Evolutionary conservation across 2,888 invertebrate genomes (phyloP).

Genomic region (Augochlorella aurata): DNA sequence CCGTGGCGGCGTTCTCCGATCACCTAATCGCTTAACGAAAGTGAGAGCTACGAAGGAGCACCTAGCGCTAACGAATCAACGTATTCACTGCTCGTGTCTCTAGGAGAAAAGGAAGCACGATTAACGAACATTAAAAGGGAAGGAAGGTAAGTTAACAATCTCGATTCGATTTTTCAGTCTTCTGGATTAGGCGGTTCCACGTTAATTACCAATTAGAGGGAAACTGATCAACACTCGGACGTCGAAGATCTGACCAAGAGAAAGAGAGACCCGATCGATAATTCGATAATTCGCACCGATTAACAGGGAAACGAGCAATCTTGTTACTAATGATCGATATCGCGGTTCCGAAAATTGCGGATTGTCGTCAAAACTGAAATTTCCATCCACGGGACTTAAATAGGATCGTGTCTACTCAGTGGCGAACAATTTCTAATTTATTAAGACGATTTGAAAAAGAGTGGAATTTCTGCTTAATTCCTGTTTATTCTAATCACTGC

Average conservation of each 20-base stretch:
- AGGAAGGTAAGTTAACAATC: neutral
- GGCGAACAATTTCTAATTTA: no score
- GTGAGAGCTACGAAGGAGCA: neutral
- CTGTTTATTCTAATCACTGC: no score
- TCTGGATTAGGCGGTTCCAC: neutral
- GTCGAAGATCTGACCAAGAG: neutral
- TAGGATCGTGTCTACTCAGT: no score
- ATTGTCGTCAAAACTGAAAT: neutral
- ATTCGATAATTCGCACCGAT: neutral
- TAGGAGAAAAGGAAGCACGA: no score
- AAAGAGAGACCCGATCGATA: neutral
- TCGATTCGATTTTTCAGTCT: conserved; percentile 11
- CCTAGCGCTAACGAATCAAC: conserved; percentile 11
- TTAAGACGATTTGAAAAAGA: no score
- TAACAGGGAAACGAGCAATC: neutral
- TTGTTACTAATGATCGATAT: neutral
- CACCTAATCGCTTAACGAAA: conserved; percentile 21
- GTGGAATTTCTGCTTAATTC: no score
- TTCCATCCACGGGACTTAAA: no score
- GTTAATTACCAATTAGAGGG: neutral
- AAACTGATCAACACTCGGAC: conserved; percentile 1
- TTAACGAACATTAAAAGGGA: conserved; percentile 5
- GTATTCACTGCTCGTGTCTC: neutral
- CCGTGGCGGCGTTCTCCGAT: conserved; percentile 21
- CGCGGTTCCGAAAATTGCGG: neutral